Percentiles rank a stretch among this genome's conserved stretches.
phyloP scores from a whole-genome alignment of 1,140 invertebrate genomes.

The Drosophila sturtevanti region DNA sequence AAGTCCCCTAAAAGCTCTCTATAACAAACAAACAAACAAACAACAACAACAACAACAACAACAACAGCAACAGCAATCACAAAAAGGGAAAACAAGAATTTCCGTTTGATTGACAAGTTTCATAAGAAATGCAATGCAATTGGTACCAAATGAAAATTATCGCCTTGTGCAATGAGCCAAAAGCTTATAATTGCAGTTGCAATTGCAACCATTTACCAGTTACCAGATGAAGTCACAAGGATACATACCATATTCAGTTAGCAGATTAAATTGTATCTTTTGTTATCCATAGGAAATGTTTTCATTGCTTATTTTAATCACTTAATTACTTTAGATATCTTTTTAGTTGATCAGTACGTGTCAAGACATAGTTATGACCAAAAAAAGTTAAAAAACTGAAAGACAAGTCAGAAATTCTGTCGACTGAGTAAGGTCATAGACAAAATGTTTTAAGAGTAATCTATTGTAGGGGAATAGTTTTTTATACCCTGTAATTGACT shows the following conservation, averaged over 20 bases:
- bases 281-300: neutral
- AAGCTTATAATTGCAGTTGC: conserved; percentile 78
- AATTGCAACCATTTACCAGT: conserved; percentile 46
- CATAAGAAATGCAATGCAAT: conserved; percentile 24
- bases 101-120: conserved; percentile 55
- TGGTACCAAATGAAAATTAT: conserved; percentile 16
- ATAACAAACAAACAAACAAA: conserved; percentile 21
- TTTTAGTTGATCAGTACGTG: neutral
- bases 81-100: conserved; percentile 34
- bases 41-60: conserved; percentile 21
- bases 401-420: neutral
- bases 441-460: neutral
- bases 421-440: neutral
- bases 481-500: neutral
- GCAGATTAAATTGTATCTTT: neutral
- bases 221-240: neutral
- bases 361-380: neutral
- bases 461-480: neutral
- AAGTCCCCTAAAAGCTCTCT: conserved; percentile 54
- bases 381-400: neutral
- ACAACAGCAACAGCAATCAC: conserved; percentile 19
- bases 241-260: neutral
- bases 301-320: neutral
- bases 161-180: conserved; percentile 56
- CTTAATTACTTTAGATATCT: neutral